phyloP scores from a whole-genome alignment of 1,140 invertebrate genomes.

The Philaenus spumarius region DNA sequence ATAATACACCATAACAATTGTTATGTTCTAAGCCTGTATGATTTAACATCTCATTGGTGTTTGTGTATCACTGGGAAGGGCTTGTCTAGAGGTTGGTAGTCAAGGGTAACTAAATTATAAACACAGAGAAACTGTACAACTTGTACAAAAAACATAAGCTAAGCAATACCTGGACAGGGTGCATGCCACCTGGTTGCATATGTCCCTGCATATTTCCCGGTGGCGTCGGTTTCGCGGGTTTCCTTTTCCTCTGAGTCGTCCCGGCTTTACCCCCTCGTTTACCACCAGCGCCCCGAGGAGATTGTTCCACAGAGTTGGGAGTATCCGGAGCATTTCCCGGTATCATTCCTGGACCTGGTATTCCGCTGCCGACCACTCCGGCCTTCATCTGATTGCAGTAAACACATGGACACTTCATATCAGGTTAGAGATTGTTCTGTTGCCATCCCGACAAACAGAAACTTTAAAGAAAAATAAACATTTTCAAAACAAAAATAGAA shows the following conservation, averaged over 20 bases:
- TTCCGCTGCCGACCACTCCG: slow-evolving; percentile 24
- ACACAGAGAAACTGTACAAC: too few relatives aligned
- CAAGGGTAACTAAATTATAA: too few relatives aligned
- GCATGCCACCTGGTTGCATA: slow-evolving; percentile 24
- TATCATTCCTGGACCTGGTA: neutral
- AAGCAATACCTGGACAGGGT: slow-evolving; percentile 23
- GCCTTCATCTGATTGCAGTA: slow-evolving; percentile 43
- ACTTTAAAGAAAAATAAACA: too few relatives aligned
- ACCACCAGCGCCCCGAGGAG: slow-evolving; percentile 36
- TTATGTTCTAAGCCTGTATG: too few relatives aligned
- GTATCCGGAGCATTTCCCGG: slow-evolving; percentile 28
- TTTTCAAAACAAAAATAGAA: too few relatives aligned
- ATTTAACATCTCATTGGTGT: too few relatives aligned
- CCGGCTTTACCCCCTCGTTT: slow-evolving; percentile 25
- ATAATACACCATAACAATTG: too few relatives aligned
- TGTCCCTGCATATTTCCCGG: too few relatives aligned
- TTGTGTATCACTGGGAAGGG: too few relatives aligned
- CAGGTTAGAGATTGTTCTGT: slow-evolving; percentile 30
- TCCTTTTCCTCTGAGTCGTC: slow-evolving; percentile 28
- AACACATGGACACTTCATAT: slow-evolving; percentile 37
- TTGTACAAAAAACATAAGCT: too few relatives aligned
- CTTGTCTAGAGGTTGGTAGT: too few relatives aligned
- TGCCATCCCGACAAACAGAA: slow-evolving; percentile 7
- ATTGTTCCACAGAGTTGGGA: slow-evolving; percentile 32
- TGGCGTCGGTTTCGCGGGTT: slow-evolving; percentile 27